Conservation (phyloP, 1,140 invertebrate species). For the Megalonaias nervosa region DNA sequence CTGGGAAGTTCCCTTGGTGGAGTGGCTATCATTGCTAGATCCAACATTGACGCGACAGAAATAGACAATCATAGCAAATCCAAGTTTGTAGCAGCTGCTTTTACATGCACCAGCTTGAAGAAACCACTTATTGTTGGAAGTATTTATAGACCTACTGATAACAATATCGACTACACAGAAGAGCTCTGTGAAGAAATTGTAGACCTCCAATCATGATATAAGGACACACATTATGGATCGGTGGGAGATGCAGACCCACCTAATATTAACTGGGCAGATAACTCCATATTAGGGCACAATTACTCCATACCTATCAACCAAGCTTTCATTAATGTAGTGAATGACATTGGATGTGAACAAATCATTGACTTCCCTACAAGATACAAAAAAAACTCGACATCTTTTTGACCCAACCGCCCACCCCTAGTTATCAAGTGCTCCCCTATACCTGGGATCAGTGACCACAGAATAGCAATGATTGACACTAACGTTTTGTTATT, state of each 20-base stretch:
- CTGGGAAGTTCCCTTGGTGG: neutral
- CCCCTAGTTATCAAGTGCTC: neutral
- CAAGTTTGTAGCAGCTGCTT: neutral
- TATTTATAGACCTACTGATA: neutral
- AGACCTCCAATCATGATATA: neutral
- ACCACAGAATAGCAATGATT: neutral
- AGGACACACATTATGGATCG: neutral
- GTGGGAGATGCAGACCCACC: neutral
- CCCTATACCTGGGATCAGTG: conserved; percentile 8
- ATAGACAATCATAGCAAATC: no score
- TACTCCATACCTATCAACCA: no score
- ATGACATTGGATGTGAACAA: conserved; percentile 1
- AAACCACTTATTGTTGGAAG: conserved; percentile 2
- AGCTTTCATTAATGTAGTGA: no score
- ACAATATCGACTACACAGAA: neutral
- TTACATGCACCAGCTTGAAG: neutral
- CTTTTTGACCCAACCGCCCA: conserved; percentile 3
- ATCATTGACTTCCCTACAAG: neutral
- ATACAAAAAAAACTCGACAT: conserved; percentile 15
- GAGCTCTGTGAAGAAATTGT: neutral
- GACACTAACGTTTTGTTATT: no score
- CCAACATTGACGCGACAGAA: neutral
- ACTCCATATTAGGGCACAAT: no score
- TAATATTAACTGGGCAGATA: conserved; percentile 4
- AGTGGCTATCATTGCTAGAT: neutral